Percentiles rank a stretch among this genome's conserved stretches.
Conservation (phyloP, 2,888 invertebrate species). For the Melinaea menophilus region DNA sequence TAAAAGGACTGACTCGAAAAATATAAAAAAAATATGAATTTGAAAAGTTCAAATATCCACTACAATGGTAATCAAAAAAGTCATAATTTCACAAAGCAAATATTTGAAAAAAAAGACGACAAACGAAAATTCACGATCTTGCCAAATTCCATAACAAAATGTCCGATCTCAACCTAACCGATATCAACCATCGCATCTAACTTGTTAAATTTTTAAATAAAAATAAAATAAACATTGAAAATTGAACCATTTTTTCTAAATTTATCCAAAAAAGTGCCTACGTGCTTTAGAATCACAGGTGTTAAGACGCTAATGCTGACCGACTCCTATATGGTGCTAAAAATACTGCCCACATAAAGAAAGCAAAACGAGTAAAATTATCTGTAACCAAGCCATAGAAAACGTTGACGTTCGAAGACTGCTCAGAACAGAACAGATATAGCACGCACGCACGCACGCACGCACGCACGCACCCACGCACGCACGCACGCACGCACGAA, state of each 20-base stretch:
- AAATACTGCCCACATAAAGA: conserved; percentile 13
- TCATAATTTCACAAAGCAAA: not conserved
- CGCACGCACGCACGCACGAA: conserved; percentile 54
- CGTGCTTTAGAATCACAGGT: too few relatives aligned
- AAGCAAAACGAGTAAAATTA: conserved; percentile 11
- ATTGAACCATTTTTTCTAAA: too few relatives aligned
- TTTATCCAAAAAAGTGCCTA: too few relatives aligned
- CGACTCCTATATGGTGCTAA: not conserved
- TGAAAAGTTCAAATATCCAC: too few relatives aligned
- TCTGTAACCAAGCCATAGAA: conserved; percentile 23
- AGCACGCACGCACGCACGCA: conserved; percentile 44
- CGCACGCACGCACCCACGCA: conserved; percentile 44
- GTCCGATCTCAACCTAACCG: conserved; percentile 9
- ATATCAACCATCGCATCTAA: conserved; percentile 8
- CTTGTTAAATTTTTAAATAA: conserved; percentile 3
- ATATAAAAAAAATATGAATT: too few relatives aligned
- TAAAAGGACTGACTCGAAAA: too few relatives aligned
- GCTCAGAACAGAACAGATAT: conserved; percentile 22
- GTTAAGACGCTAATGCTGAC: not conserved
- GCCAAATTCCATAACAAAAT: conserved; percentile 18
- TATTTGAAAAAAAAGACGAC: not conserved
- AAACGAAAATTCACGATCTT: not conserved
- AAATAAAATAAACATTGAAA: too few relatives aligned
- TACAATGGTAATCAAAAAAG: not conserved
- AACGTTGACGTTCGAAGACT: conserved; percentile 20